Percentiles rank a stretch among this genome's conserved stretches.
phyloP scores from a whole-genome alignment of 2,888 invertebrate species.

The Gastrophysa polygoni region DNA sequence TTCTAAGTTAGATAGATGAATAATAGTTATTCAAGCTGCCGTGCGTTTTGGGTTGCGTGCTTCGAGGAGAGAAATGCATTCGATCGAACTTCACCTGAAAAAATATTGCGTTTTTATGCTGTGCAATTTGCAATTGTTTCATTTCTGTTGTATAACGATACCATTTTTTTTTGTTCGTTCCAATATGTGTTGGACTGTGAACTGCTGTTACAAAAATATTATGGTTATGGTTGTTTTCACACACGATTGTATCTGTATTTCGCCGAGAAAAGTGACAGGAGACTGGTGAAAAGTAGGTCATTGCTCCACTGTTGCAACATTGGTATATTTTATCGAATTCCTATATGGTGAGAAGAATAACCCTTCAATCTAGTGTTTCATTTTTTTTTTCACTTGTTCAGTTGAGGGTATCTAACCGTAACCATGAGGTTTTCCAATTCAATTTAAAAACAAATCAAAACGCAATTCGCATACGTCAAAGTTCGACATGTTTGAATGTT shows the following conservation, averaged over 20 bases:
- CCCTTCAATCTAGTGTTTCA: too few relatives aligned
- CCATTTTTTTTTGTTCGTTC: background rate
- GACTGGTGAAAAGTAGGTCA: background rate
- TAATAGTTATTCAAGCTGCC: slow-evolving; percentile 45
- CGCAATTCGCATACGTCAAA: too few relatives aligned
- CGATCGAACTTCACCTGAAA: background rate
- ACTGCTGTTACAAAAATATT: background rate
- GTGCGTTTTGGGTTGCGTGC: slow-evolving; percentile 44
- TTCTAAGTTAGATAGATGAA: slow-evolving; percentile 45
- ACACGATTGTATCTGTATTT: background rate
- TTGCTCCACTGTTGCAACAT: background rate
- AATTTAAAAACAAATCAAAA: too few relatives aligned
- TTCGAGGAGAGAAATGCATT: slow-evolving; percentile 21
- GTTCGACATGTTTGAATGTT: too few relatives aligned
- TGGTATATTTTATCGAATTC: too few relatives aligned
- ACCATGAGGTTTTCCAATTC: too few relatives aligned
- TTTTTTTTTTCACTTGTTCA: too few relatives aligned
- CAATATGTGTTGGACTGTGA: background rate
- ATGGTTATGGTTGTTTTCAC: background rate
- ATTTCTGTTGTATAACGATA: background rate
- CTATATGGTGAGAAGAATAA: too few relatives aligned
- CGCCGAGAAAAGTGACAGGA: background rate
- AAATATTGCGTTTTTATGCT: background rate
- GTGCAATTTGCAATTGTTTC: background rate
- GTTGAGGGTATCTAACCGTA: too few relatives aligned